phyloP scores from a whole-genome alignment of 2,113 vertebrate species.

The Notechis scutatus region DNA sequence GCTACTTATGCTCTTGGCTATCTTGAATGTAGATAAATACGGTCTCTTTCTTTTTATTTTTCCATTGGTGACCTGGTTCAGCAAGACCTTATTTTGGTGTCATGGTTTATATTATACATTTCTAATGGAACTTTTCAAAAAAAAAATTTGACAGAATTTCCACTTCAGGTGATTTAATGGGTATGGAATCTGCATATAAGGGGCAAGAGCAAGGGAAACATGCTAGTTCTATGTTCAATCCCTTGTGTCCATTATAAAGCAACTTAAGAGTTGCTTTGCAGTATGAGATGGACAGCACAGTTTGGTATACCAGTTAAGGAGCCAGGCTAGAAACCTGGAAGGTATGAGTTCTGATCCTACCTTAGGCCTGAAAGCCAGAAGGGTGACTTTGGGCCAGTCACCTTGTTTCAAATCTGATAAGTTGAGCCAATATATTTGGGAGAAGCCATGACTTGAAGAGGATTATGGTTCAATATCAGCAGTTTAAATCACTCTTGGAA shows the following conservation, averaged over 20 bases:
- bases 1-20: background rate
- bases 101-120: background rate
- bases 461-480: background rate
- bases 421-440: background rate
- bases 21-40: background rate
- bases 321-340: background rate
- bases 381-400: background rate
- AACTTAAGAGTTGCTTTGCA: background rate
- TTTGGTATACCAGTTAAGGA: background rate
- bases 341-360: background rate
- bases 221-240: background rate
- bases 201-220: background rate
- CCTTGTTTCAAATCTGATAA: background rate
- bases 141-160: background rate
- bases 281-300: background rate
- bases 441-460: background rate
- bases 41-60: background rate
- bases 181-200: background rate
- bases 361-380: background rate
- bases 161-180: background rate
- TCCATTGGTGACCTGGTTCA: background rate
- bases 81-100: background rate
- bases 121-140: background rate
- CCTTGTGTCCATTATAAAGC: background rate
- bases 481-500: background rate